Conservation (phyloP, 2,888 invertebrate species). For the Ceriagrion tenellum region DNA sequence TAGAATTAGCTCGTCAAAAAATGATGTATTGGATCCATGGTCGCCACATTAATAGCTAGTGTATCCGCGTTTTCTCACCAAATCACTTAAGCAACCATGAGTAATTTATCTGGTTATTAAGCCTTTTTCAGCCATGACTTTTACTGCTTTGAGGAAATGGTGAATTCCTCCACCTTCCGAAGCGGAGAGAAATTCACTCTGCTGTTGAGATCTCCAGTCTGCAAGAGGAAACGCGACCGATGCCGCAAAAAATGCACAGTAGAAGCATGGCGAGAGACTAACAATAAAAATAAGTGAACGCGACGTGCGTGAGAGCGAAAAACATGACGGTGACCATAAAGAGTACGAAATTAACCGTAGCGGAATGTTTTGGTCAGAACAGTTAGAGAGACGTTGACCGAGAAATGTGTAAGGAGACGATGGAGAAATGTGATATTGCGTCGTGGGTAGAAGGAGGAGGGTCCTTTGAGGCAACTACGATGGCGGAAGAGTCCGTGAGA, state of each 20-base stretch:
- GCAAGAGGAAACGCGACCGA: neutral
- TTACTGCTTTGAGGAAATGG: neutral
- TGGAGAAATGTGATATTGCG: constrained; percentile 13
- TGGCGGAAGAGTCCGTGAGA: neutral
- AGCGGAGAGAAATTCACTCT: neutral
- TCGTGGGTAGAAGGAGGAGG: neutral
- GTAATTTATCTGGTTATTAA: neutral
- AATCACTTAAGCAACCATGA: neutral
- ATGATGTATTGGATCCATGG: neutral
- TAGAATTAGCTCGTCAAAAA: neutral
- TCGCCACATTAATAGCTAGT: neutral
- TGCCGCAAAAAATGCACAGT: neutral
- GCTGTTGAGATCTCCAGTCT: neutral
- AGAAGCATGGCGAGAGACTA: neutral
- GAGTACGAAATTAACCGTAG: neutral
- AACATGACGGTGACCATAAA: neutral
- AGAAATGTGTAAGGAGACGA: neutral
- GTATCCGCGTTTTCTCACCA: neutral
- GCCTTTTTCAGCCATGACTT: neutral
- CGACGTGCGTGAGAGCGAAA: neutral
- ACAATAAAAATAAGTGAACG: neutral
- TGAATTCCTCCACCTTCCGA: neutral
- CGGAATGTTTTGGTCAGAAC: neutral
- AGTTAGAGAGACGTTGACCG: neutral
- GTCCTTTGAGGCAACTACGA: neutral